Conservation (phyloP, 2,797 vertebrate genomes). For the Neopelma chrysocephalum region DNA sequence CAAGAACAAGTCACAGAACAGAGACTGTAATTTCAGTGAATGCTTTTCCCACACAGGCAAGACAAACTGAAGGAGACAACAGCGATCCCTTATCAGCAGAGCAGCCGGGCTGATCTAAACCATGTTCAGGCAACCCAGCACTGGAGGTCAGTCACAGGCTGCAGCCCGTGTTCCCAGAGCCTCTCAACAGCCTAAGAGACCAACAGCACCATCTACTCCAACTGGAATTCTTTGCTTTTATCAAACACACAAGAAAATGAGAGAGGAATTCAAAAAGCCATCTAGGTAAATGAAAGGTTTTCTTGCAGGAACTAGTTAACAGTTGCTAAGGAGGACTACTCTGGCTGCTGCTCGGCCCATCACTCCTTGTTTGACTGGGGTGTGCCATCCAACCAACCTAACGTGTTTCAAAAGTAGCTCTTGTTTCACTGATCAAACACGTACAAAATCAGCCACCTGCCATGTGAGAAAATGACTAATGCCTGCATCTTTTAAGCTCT, state of each 20-base stretch:
- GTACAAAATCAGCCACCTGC: conserved; percentile 19
- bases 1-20: background rate
- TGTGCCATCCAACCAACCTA: background rate
- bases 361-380: background rate
- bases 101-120: background rate
- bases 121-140: background rate
- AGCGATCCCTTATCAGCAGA: background rate
- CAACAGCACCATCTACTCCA: background rate
- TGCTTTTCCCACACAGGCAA: background rate
- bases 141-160: background rate
- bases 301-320: background rate
- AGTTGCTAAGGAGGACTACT: background rate
- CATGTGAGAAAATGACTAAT: conserved; percentile 41
- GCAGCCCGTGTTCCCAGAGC: background rate
- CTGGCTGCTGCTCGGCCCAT: background rate
- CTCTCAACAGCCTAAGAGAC: background rate
- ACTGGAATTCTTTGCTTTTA: background rate
- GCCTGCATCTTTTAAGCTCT: conserved; percentile 1
- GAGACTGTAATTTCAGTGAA: background rate
- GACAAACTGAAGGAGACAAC: background rate
- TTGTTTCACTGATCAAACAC: conserved; percentile 18
- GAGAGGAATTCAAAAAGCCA: background rate
- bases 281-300: background rate
- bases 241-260: background rate
- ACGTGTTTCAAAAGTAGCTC: background rate